Evolutionary conservation across 2,113 vertebrate species (phyloP), one percentile per base, ranked within the genome.

Genomic region (Anolis carolinensis): DNA sequence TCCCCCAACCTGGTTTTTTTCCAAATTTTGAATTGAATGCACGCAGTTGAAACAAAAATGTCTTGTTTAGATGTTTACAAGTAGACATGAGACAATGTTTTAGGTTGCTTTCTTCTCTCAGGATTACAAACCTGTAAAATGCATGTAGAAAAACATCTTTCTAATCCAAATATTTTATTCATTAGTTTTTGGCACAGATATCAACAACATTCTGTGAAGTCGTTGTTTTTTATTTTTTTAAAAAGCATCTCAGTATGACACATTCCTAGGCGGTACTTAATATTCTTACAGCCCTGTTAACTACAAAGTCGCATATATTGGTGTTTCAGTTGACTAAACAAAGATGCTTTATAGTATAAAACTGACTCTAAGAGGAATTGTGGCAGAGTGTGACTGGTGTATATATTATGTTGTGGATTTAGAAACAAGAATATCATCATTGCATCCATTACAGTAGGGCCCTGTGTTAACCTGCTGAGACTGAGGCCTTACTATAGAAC

Each of bases 101-200:
- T 86, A 89, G 62, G 79, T 88, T 93, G 95, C 93, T 94, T 91
- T 93, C 92, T 95, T 94, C 59, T 88, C 92, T 91, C 92, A 89
- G 94, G 93, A 95, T 92, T 81, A 93, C 93, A 95, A 95, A 90
- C 90, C 94, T 80, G 27, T 76, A 90, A 67, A 93, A 93, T 92
- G 89, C 93, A 91, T 84, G 94, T 90, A 91, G 92, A 1, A 85
- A 72, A 92, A 92, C 67, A 70, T 0, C 72, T 88, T 92, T 90
- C 88, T 83, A 75, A 13, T 67, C 90, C 62, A 85, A 72, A 89
- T 85, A 80, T 93, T 89, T 95, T 81, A 92, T 93, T 88, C 50
- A 86, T 25, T 39, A 44, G 81, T 59, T 84, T 89, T 86, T 88
- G 63, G 89, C 83, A 89, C 89, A 90, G 92, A 84, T 85, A 85